phyloP scores from a whole-genome alignment of 1,140 invertebrate genomes.

The Drosophila pectinifera region DNA sequence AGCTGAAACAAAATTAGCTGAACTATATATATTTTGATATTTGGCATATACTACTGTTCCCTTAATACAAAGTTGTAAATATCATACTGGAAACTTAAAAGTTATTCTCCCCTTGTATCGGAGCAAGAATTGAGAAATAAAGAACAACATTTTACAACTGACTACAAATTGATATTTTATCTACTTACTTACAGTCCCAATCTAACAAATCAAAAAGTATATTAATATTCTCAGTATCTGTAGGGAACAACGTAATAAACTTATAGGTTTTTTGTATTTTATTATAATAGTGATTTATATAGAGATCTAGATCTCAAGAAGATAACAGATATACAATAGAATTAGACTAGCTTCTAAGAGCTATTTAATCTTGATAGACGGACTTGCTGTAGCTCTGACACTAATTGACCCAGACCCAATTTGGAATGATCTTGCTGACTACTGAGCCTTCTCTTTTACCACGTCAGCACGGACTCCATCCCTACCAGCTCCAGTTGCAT shows the following conservation, averaged over 20 bases:
- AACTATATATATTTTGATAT: too few species aligned
- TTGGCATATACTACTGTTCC: too few species aligned
- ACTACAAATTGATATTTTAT: too few species aligned
- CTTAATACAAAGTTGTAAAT: too few species aligned
- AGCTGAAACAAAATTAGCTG: not conserved
- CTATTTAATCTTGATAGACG: not conserved
- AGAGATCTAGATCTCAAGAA: conserved; percentile 1
- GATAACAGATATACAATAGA: conserved; percentile 16
- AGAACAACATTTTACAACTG: too few species aligned
- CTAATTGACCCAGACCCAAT: conserved; percentile 14
- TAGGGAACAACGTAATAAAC: not conserved
- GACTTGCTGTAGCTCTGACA: conserved; percentile 16
- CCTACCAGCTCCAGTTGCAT: conserved; percentile 7
- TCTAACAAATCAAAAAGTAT: not conserved
- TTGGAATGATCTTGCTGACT: conserved; percentile 4
- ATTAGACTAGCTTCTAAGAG: conserved; percentile 2
- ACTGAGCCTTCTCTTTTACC: conserved; percentile 58
- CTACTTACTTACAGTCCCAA: not conserved
- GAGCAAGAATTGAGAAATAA: too few species aligned
- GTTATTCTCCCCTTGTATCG: too few species aligned
- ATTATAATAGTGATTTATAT: conserved; percentile 7
- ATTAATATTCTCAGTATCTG: not conserved
- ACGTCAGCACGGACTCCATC: conserved; percentile 12
- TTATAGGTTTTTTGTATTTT: conserved; percentile 10
- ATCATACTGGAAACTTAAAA: too few species aligned